These are phyloP conservation scores for Diaprepes abbreviatus DNA, from an alignment of 2,888 invertebrate genomes.

Conservation along the genomic window DNA sequence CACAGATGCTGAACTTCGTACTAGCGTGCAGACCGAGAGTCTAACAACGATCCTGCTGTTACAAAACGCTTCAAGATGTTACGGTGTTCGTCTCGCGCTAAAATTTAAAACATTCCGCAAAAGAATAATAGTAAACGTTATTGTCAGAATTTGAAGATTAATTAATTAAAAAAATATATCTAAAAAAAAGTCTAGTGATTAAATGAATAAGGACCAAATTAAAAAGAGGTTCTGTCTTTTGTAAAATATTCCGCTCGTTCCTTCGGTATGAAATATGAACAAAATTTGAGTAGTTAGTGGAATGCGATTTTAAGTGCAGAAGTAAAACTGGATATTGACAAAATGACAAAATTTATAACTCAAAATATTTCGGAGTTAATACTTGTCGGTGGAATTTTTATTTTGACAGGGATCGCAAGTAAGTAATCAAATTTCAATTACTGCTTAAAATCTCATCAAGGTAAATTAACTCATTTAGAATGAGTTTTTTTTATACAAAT, in stretches of 20 bases:
- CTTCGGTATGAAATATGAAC: neutral
- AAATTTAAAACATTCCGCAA: conserved; percentile 4
- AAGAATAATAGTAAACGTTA: neutral
- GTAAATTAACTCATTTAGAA: too few species aligned
- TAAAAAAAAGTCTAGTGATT: too few species aligned
- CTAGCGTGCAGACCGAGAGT: conserved; percentile 15
- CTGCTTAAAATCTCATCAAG: too few species aligned
- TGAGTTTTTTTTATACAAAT: neutral
- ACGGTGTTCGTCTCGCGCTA: conserved; percentile 26
- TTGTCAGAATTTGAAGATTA: too few species aligned
- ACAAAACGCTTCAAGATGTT: conserved; percentile 39
- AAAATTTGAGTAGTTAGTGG: neutral
- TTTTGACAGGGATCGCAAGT: conserved; percentile 2
- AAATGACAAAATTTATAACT: neutral
- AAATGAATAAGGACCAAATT: too few species aligned
- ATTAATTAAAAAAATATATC: too few species aligned
- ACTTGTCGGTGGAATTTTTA: neutral
- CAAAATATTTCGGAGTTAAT: neutral
- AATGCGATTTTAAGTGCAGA: neutral
- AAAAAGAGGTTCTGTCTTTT: too few species aligned
- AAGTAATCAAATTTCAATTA: too few species aligned
- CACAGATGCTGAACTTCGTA: conserved; percentile 23
- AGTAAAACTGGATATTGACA: neutral
- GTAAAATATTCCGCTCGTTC: too few species aligned
- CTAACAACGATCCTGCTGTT: conserved; percentile 19